Conservation (phyloP, 2,797 vertebrate species). For the Odontamblyopus lacepedii region DNA sequence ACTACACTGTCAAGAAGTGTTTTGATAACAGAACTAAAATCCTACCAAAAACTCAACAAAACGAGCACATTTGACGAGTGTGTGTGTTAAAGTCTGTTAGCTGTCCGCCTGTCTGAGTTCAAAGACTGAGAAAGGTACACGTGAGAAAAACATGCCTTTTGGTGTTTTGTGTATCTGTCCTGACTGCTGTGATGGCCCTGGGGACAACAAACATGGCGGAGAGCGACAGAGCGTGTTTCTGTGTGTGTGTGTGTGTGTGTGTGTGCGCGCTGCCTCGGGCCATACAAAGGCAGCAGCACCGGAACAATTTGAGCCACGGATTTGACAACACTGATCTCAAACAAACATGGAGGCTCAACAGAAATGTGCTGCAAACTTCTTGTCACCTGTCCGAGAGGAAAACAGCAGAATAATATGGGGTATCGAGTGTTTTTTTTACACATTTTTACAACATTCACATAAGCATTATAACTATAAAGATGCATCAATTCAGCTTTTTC, state of each 20-base stretch:
- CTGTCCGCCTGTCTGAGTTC: constrained; percentile 36
- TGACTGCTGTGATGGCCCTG: constrained; percentile 43
- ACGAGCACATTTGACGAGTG: constrained; percentile 7
- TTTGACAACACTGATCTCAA: constrained; percentile 43
- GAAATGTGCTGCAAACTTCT: constrained; percentile 16
- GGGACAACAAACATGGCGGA: constrained; percentile 48
- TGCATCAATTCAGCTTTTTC: neutral
- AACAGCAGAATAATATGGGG: neutral
- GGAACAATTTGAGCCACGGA: constrained; percentile 38
- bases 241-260: no score
- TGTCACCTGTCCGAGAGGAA: constrained; percentile 11
- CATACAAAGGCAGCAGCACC: constrained; percentile 43
- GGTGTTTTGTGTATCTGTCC: constrained; percentile 32
- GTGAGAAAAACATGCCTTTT: constrained; percentile 25
- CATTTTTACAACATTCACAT: neutral
- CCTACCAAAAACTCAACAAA: constrained; percentile 36
- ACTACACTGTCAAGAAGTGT: neutral
- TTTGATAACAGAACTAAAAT: constrained; percentile 13
- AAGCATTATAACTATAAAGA: neutral
- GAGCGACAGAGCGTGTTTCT: constrained; percentile 49
- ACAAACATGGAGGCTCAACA: constrained; percentile 15
- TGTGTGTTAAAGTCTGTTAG: constrained; percentile 19
- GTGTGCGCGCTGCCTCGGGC: constrained; percentile 38
- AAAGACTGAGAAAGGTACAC: constrained; percentile 32
- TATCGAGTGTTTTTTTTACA: no score